These are phyloP conservation scores for Drosophila yooni DNA, from an alignment of 2,888 invertebrate species.

Conservation along the genomic window DNA sequence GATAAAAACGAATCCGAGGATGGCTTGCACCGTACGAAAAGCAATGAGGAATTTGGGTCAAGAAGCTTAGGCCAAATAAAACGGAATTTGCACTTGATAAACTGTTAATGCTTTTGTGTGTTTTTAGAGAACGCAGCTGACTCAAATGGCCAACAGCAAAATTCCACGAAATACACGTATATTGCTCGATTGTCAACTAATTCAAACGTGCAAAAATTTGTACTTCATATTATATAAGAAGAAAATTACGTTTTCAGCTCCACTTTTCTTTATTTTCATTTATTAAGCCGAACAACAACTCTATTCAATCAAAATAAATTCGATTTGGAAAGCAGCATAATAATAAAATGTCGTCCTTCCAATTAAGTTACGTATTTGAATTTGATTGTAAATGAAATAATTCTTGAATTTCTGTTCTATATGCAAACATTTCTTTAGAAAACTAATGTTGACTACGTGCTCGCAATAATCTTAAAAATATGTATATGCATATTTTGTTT, in stretches of 20 bases:
- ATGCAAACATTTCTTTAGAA: not conserved
- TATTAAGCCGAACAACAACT: not conserved
- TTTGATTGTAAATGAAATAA: not conserved
- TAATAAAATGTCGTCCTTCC: not conserved
- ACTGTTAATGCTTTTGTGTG: slow-evolving; percentile 7
- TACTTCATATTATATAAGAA: not conserved
- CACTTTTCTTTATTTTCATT: not conserved
- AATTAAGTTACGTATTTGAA: not conserved
- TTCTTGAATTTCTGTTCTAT: not conserved
- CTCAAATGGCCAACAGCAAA: not conserved
- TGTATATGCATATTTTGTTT: not conserved
- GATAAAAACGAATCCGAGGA: slow-evolving; percentile 3
- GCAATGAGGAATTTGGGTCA: slow-evolving; percentile 43
- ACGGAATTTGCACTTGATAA: slow-evolving; percentile 36
- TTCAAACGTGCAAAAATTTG: not conserved
- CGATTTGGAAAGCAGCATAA: not conserved
- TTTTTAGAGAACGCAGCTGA: not conserved
- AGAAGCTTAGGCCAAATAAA: slow-evolving; percentile 30
- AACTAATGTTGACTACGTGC: not conserved
- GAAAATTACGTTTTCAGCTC: not conserved
- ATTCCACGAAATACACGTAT: slow-evolving; percentile 2
- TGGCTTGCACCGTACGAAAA: slow-evolving; percentile 50
- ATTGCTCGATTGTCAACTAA: not conserved
- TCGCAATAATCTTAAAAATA: slow-evolving; percentile 1
- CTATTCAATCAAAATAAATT: not conserved